Base-by-base conservation (phyloP, 2,797 vertebrate genomes). In the Hypotaenidia okinawae region DNA sequence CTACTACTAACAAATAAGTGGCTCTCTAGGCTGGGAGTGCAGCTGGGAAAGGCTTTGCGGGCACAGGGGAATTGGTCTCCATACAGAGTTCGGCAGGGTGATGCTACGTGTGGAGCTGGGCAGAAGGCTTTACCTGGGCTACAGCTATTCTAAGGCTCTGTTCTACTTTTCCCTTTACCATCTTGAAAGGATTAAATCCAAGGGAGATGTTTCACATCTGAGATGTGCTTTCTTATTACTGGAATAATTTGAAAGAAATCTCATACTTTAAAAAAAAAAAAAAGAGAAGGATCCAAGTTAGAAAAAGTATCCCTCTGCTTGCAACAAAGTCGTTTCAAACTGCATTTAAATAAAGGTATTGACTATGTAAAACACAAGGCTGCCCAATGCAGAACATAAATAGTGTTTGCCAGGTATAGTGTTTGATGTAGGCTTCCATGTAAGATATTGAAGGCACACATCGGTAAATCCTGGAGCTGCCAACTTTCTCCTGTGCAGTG, bases 391-490 rank as follows among this genome's bases (percentile, higher is more conserved):
- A 37, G 76, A 39, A 35, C 17, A 57, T 74, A 92, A 95, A 85
- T 51, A 83, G 82, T 62, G 33, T 55, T 73, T 64, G 87, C 92
- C 66, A 93, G 94, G 70, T 77, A 41, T 9, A 87, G 85, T 88
- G 93, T 80, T 95, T 93, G 96, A 91, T 94, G 91, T 52, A 68
- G 11, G 70, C 82, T 89, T 63, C 52, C 59, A 58, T 70, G 4
- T 52, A 43, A 75, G 89, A 52, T 86, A 86, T 94, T 85, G 76
- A 80, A 90, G 54, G 89, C 93, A 77, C 79, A 81, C 88, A 41
- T 92, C 6, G 10, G 70, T 94, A 94, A 95, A 94, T 87, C 86
- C 66, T 91, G 81, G 80, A 76, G 80, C 91, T 93, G 94, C 95
- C 87, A 90, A 45, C 91, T 77, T 77, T 76, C 58, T 84, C 91